Percentiles rank a stretch among this genome's conserved stretches.
Conservation (phyloP, 2,888 invertebrate species). For the Spodoptera littoralis region DNA sequence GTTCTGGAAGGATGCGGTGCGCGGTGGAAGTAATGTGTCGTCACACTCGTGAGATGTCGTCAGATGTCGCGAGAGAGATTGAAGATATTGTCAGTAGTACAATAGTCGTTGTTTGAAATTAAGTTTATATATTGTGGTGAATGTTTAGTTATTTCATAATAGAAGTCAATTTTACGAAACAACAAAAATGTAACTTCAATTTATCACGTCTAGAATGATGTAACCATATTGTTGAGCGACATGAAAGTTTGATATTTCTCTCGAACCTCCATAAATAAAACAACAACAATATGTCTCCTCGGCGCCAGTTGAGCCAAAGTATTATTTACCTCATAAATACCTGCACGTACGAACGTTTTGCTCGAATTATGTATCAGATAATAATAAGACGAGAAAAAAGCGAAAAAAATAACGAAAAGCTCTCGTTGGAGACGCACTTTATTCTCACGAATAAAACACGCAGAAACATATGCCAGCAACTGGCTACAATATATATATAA, state of each 20-base stretch:
- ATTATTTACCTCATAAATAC: constrained; percentile 62
- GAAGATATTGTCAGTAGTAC: not conserved
- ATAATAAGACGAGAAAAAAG: constrained; percentile 66
- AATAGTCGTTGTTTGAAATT: too few relatives aligned
- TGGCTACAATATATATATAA: constrained; percentile 76
- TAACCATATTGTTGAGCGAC: constrained; percentile 11
- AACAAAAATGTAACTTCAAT: constrained; percentile 25
- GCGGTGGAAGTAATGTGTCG: constrained; percentile 25
- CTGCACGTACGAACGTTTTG: constrained; percentile 56
- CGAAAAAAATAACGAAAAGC: constrained; percentile 55
- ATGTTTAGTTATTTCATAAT: too few relatives aligned
- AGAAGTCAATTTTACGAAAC: constrained; percentile 3
- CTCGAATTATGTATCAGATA: constrained; percentile 58
- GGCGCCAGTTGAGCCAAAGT: constrained; percentile 50
- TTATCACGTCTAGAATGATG: too few relatives aligned
- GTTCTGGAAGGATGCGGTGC: constrained; percentile 24
- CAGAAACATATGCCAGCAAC: constrained; percentile 82
- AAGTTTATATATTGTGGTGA: too few relatives aligned
- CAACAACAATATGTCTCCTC: constrained; percentile 47
- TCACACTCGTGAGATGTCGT: constrained; percentile 17
- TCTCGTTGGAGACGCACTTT: constrained; percentile 73
- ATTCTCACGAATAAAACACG: constrained; percentile 82
- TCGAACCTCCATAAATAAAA: constrained; percentile 53
- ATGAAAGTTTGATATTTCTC: constrained; percentile 30
- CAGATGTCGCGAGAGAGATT: constrained; percentile 15